Evolutionary conservation across 2,113 vertebrate species (phyloP).

Genomic region (Silurus meridionalis): DNA sequence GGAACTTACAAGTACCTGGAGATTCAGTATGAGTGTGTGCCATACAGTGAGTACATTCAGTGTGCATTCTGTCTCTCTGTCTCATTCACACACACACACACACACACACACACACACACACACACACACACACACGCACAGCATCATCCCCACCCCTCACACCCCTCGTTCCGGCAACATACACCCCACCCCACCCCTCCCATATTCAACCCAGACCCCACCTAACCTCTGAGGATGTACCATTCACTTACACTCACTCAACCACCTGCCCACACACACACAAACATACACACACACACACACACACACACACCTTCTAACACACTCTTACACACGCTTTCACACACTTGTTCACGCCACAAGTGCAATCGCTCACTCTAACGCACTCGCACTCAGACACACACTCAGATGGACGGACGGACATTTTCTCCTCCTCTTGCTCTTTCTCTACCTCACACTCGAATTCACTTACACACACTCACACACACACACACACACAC

Average conservation of each 20-base stretch:
- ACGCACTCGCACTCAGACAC: slow-evolving; percentile 50
- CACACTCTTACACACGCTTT: slow-evolving; percentile 10
- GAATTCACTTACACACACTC: slow-evolving; percentile 44
- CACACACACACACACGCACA: slow-evolving; percentile 18
- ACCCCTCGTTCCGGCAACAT: slow-evolving; percentile 41
- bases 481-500: slow-evolving; percentile 52
- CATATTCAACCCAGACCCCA: slow-evolving; percentile 43
- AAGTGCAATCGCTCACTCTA: slow-evolving; percentile 46
- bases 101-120: slow-evolving; percentile 49
- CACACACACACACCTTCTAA: slow-evolving; percentile 47
- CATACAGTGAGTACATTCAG: slow-evolving; percentile 87
- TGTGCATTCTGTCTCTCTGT: slow-evolving; percentile 18
- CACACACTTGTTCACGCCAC: slow-evolving; percentile 25
- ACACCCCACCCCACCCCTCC: slow-evolving; percentile 22
- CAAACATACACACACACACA: slow-evolving; percentile 48
- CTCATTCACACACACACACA: slow-evolving; percentile 29
- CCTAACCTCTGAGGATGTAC: not conserved
- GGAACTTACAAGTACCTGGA: slow-evolving; percentile 95
- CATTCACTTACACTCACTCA: slow-evolving; percentile 30
- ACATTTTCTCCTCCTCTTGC: slow-evolving; percentile 55
- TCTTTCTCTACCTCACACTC: slow-evolving; percentile 41
- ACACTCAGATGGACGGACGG: slow-evolving; percentile 17
- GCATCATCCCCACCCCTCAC: slow-evolving; percentile 50
- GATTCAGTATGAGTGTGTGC: slow-evolving; percentile 94
- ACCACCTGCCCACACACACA: slow-evolving; percentile 25